These are phyloP conservation scores for Geococcyx californianus DNA, from an alignment of 2,113 vertebrate species.

Conservation along the genomic window DNA sequence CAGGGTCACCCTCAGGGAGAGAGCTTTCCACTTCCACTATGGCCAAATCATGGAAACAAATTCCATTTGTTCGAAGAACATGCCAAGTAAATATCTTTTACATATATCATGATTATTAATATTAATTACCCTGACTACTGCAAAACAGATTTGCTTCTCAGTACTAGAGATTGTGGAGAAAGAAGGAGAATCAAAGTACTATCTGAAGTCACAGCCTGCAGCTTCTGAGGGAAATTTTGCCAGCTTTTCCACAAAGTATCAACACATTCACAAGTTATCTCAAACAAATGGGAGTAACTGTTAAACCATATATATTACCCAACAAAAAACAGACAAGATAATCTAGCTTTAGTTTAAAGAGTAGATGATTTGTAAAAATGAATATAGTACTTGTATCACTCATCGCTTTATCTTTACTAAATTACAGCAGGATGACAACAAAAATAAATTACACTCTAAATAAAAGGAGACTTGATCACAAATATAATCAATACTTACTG, in stretches of 20 bases:
- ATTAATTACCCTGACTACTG: background rate
- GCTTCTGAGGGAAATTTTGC: background rate
- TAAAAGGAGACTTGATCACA: background rate
- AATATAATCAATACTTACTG: slow-evolving; percentile 81
- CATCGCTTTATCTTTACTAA: background rate
- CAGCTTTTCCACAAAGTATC: background rate
- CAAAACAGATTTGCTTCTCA: background rate
- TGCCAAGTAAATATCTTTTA: background rate
- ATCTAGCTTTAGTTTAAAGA: background rate
- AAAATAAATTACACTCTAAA: background rate
- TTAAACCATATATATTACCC: background rate
- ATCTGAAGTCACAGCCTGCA: background rate
- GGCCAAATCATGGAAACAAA: background rate
- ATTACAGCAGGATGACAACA: background rate
- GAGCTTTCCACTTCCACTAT: background rate
- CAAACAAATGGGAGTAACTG: background rate
- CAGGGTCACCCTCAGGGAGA: background rate
- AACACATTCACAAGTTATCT: background rate
- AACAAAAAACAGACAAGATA: background rate
- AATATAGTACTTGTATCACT: background rate
- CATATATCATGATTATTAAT: background rate
- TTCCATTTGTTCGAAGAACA: background rate
- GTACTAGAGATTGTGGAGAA: background rate
- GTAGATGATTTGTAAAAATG: background rate
- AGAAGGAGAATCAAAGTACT: background rate